A percentile compares a stretch with the other conserved stretches of the same genome.
Conservation (phyloP, 2,113 vertebrate genomes). For the Labrus mixtus region DNA sequence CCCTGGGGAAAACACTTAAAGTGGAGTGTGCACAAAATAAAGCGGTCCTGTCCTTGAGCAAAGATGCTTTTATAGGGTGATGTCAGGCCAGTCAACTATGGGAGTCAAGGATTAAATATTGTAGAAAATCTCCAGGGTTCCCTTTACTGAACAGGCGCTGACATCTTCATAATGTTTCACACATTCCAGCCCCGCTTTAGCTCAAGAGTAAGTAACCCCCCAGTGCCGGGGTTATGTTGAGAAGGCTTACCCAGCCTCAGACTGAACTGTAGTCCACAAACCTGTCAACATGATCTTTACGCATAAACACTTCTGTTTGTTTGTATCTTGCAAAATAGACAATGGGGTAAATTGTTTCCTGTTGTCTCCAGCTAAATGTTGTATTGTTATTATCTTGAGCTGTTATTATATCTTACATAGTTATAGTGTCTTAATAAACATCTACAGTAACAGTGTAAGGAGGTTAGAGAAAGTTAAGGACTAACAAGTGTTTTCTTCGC, state of each 20-base stretch:
- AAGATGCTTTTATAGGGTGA: conserved; percentile 28
- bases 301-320: conserved; percentile 32
- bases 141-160: conserved; percentile 46
- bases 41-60: conserved; percentile 10
- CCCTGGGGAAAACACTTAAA: conserved; percentile 23
- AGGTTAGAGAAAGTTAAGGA: neutral
- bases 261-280: conserved; percentile 37
- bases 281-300: conserved; percentile 48
- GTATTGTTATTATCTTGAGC: neutral
- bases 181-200: conserved; percentile 39
- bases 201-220: conserved; percentile 16
- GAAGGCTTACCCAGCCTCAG: conserved; percentile 26
- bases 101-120: conserved; percentile 32
- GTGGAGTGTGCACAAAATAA: conserved; percentile 13
- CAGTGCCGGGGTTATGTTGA: conserved; percentile 19
- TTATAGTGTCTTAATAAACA: neutral
- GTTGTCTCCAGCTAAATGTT: neutral
- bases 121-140: conserved; percentile 41
- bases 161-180: conserved; percentile 68
- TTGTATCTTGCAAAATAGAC: conserved; percentile 5
- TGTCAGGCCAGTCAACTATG: conserved; percentile 25
- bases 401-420: neutral
- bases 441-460: too few species aligned
- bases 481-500: neutral
- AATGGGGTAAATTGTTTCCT: neutral